Base-by-base conservation (phyloP, 2,797 vertebrate genomes). In the Trachops cirrhosus region DNA sequence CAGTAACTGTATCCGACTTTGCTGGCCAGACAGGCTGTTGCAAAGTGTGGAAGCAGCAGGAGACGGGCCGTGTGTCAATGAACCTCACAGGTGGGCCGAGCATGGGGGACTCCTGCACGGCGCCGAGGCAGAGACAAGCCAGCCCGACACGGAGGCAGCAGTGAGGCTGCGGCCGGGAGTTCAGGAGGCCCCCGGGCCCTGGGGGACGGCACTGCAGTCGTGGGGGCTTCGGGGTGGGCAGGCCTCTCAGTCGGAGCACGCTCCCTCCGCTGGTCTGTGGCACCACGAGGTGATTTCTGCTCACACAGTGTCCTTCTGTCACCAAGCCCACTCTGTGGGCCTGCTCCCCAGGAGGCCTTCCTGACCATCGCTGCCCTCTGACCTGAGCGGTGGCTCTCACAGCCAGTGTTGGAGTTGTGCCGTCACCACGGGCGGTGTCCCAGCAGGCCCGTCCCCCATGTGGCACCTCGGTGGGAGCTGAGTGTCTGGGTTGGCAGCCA, bases 1-100 rank as follows among this genome's bases (percentile, higher is more conserved):
- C 0, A 10, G 37, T 9, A 3, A 7, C 4, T 21, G 7, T 9
- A 0, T 1, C 68, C 1, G 9, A 21, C 50, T 46, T n/a, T 50
- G n/a, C 19, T 3, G 50, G 75, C 37, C n/a, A 2, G 3, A 6
- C 3, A 11, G 22, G 5, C 34, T n/a, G 2, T 50, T 10, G 16
- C 18, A 15, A 9, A 54, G 16, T 0, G 4, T 0, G 24, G 11
- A 29, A 44, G 15, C 18, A 2, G 54, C 44, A 5, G 16, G 77
- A 6, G 29, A 0, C 7, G 22, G 2, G 26, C 11, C 5, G 1
- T 11, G 9, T 0, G 34, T 16, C 62, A 18, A 15, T 2, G 32
- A 26, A 11, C 54, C 70, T 39, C 9, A 37, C 14, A 26, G 9
- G 34, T 18, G 50, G 59, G 57, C 48, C 9, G 44, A 71, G 92